Evolutionary conservation across 2,113 vertebrate genomes (phyloP).

Genomic region (Hemibates koningsi): DNA sequence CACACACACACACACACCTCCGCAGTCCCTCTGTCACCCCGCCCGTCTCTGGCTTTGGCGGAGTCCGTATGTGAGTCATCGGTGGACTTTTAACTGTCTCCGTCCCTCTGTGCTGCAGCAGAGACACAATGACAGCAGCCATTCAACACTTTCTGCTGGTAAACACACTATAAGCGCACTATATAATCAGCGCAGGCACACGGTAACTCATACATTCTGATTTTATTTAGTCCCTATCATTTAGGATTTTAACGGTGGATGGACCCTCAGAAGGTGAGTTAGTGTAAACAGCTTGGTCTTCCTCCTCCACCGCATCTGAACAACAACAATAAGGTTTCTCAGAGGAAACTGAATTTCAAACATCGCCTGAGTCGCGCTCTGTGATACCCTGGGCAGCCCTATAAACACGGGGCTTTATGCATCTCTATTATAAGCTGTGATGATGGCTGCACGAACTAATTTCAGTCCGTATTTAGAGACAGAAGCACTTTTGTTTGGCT

Average conservation of each 20-base stretch:
- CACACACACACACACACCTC: background rate
- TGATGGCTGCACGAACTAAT: background rate
- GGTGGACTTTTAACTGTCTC: conserved; percentile 42
- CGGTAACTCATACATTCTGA: background rate
- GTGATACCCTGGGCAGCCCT: background rate
- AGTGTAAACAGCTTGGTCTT: background rate
- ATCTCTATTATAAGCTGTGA: background rate
- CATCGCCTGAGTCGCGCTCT: background rate
- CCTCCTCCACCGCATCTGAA: background rate
- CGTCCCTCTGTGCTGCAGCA: conserved; percentile 37
- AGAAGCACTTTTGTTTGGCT: background rate
- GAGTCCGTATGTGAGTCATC: conserved; percentile 70
- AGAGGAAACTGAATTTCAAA: background rate
- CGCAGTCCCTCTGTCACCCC: conserved; percentile 49
- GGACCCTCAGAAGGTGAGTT: background rate
- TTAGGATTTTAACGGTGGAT: background rate
- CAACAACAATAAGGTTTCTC: background rate
- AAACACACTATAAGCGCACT: background rate
- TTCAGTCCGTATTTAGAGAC: background rate
- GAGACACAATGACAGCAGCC: background rate
- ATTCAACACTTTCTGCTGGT: background rate
- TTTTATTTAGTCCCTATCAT: background rate
- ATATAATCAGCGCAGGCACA: background rate
- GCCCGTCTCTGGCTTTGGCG: conserved; percentile 32
- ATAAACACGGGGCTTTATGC: background rate